phyloP scores from a whole-genome alignment of 1,140 invertebrate species.

The Sminthurides bifidus region DNA sequence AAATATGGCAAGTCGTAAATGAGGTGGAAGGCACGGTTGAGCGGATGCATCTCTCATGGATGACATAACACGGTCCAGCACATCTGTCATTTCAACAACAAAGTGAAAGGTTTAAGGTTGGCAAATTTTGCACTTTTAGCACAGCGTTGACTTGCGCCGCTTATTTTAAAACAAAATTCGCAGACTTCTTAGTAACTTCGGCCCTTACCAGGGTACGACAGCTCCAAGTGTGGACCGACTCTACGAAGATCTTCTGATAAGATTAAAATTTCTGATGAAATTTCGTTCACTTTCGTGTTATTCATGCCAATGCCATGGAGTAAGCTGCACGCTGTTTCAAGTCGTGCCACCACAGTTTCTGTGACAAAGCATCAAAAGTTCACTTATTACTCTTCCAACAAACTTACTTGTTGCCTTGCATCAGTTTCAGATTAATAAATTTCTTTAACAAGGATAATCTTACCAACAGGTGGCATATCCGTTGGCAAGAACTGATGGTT shows the following conservation, averaged over 20 bases:
- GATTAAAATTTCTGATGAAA: constrained; percentile 26
- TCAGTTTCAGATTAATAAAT: not conserved
- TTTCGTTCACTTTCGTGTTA: constrained; percentile 17
- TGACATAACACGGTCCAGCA: constrained; percentile 27
- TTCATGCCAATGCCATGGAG: constrained; percentile 25
- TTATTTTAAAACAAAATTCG: too few species aligned
- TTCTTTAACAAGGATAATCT: too few species aligned
- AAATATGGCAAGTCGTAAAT: constrained; percentile 28
- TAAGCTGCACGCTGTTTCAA: constrained; percentile 26
- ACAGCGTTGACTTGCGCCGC: too few species aligned
- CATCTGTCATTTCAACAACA: constrained; percentile 13
- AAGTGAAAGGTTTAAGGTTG: not conserved
- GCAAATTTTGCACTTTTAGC: not conserved
- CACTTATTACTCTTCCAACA: too few species aligned
- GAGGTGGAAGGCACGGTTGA: constrained; percentile 12
- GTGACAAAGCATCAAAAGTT: too few species aligned
- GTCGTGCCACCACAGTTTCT: constrained; percentile 28
- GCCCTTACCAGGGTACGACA: constrained; percentile 24
- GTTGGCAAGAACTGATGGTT: constrained; percentile 4
- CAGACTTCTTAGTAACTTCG: too few species aligned
- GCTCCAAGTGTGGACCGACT: constrained; percentile 25
- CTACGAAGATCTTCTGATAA: constrained; percentile 23
- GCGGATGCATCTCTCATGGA: constrained; percentile 30
- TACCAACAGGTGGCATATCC: constrained; percentile 18
- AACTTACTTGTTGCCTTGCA: not conserved